Evolutionary conservation across 2,113 vertebrate species (phyloP).

Genomic region (Regulus satrapa): DNA sequence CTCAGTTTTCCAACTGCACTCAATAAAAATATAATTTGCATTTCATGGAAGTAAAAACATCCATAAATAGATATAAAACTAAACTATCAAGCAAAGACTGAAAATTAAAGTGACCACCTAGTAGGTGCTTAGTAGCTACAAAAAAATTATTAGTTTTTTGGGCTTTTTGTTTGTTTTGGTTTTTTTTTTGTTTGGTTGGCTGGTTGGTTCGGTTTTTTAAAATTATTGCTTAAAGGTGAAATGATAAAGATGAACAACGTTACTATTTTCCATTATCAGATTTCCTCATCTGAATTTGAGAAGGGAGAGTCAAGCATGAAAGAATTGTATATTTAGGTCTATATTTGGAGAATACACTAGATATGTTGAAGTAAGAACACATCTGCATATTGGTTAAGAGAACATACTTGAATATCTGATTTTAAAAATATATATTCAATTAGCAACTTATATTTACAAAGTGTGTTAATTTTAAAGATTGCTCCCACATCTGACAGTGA

Average conservation of each 20-base stretch:
- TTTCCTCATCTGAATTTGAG: background rate
- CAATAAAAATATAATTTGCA: background rate
- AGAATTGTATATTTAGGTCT: background rate
- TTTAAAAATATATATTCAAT: background rate
- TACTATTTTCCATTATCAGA: background rate
- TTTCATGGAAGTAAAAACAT: background rate
- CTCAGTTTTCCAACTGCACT: background rate
- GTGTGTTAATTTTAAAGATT: slow-evolving; percentile 76
- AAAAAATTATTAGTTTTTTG: background rate
- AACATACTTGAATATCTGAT: background rate
- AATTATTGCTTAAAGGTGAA: background rate
- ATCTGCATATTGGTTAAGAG: background rate
- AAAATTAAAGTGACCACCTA: background rate
- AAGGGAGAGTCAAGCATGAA: background rate
- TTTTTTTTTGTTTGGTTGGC: no score
- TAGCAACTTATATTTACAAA: background rate
- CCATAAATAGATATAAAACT: background rate
- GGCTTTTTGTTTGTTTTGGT: no score
- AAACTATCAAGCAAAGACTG: background rate
- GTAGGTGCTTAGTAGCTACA: background rate
- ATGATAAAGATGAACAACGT: background rate
- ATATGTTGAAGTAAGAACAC: background rate
- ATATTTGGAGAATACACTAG: background rate
- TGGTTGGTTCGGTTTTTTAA: no score
- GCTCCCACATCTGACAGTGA: slow-evolving; percentile 93